These are phyloP conservation scores for Parasteatoda lunata DNA, from an alignment of 2,888 invertebrate genomes.

Conservation along the genomic window DNA sequence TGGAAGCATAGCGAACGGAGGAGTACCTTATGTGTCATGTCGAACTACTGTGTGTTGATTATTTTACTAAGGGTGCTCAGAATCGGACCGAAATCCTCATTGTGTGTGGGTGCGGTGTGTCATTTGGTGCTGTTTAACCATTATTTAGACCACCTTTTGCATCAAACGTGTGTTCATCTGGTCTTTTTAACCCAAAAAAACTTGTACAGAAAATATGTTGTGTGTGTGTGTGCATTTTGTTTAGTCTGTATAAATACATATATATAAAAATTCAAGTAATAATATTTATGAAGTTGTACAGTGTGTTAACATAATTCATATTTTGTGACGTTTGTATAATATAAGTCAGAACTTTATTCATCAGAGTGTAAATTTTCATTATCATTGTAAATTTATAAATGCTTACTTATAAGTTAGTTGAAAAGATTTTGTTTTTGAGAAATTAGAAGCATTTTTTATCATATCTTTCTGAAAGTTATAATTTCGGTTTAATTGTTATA, in stretches of 20 bases:
- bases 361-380: no score
- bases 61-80: background rate
- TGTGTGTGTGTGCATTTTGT: constrained; percentile 17
- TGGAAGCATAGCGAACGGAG: constrained; percentile 70
- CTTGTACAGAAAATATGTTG: constrained; percentile 33
- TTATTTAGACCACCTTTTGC: background rate
- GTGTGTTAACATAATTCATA: constrained; percentile 20
- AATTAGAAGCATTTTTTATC: no score
- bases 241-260: constrained; percentile 37
- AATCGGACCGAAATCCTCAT: constrained; percentile 4
- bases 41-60: constrained; percentile 69
- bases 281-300: constrained; percentile 65
- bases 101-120: background rate
- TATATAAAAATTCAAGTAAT: constrained; percentile 24
- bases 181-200: constrained; percentile 41
- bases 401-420: no score
- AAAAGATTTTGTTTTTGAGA: no score
- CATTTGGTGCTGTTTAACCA: constrained; percentile 24
- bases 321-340: no score
- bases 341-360: no score
- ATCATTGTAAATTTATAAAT: no score
- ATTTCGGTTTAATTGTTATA: no score
- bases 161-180: constrained; percentile 19
- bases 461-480: no score
- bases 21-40: constrained; percentile 48